Base-by-base conservation (phyloP, 2,888 invertebrate species). In the Hirtodrosophila duncani region DNA sequence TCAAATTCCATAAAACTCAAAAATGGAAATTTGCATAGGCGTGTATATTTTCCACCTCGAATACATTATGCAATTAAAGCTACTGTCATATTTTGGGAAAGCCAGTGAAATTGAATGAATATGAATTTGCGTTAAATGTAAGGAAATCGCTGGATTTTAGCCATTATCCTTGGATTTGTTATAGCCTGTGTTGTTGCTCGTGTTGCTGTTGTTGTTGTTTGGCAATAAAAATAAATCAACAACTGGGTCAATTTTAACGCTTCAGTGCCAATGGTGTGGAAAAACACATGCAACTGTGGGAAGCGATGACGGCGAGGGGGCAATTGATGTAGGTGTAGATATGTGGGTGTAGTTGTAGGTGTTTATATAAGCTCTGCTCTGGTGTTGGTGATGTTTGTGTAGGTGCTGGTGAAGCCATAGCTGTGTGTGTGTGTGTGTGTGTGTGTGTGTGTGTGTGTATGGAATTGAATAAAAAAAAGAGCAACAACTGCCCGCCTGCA, bases 211-310 rank as follows among this genome's bases (percentile, higher is more conserved):
- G n/a, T n/a, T n/a, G n/a, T n/a, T n/a, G n/a, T n/a, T n/a, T n/a
- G n/a, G 56, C 41, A 36, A 53, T 62, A 68, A 65, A 74, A 70
- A 79, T 68, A 82, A 72, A 67, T 72, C 61, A 52, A 58, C 63
- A 77, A 82, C 68, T 83, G 48, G 83, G 81, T 82, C 82, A 83
- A 81, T 75, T 68, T 67, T 63, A 61, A 63, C 62, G 75, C 79
- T 72, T 66, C 60, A 77, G 52, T 74, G 67, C 58, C 60, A 77
- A 71, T 66, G 49, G 44, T 61, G 52, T 63, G 53, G 48, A 38
- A 57, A 57, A 20, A 36, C 43, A n/a, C 20, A n/a, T n/a, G n/a
- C n/a, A 52, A 51, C 46, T 39, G 46, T 44, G 44, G 13, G 21
- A 14, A 6, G 18, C 24, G 49, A 29, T 45, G 7, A 49, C 14